These are phyloP conservation scores for Tribolium madens DNA, from an alignment of 1,140 invertebrate genomes.

Conservation along the genomic window DNA sequence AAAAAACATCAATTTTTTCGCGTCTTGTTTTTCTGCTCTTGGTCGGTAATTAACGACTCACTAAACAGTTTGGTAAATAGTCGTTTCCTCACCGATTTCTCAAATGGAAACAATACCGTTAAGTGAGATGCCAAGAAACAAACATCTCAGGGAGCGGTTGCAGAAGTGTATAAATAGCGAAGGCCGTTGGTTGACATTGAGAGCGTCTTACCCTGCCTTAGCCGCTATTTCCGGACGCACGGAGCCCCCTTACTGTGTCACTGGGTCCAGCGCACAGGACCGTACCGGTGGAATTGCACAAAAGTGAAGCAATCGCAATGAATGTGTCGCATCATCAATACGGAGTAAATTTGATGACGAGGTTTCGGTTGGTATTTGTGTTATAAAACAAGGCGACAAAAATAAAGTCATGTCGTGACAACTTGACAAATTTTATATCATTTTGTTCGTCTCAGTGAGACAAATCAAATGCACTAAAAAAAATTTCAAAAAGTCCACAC, in stretches of 20 bases:
- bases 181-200: constrained; percentile 52
- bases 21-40: constrained; percentile 27
- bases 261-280: constrained; percentile 21
- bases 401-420: no score
- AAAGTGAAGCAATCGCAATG: background rate
- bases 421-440: no score
- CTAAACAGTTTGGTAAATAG: constrained; percentile 3
- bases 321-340: background rate
- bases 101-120: constrained; percentile 18
- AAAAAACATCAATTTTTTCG: constrained; percentile 8
- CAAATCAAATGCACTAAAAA: no score
- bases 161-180: constrained; percentile 50
- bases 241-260: constrained; percentile 41
- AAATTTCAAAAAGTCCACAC: no score
- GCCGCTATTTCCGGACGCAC: constrained; percentile 51
- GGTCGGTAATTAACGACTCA: background rate
- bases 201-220: constrained; percentile 50
- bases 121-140: constrained; percentile 37
- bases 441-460: no score
- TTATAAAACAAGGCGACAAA: no score
- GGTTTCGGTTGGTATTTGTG: background rate
- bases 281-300: background rate
- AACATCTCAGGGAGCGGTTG: constrained; percentile 49
- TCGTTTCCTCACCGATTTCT: background rate
- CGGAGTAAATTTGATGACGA: background rate